phyloP scores from a whole-genome alignment of 2,888 invertebrate species.

The Leistus spinibarbis region DNA sequence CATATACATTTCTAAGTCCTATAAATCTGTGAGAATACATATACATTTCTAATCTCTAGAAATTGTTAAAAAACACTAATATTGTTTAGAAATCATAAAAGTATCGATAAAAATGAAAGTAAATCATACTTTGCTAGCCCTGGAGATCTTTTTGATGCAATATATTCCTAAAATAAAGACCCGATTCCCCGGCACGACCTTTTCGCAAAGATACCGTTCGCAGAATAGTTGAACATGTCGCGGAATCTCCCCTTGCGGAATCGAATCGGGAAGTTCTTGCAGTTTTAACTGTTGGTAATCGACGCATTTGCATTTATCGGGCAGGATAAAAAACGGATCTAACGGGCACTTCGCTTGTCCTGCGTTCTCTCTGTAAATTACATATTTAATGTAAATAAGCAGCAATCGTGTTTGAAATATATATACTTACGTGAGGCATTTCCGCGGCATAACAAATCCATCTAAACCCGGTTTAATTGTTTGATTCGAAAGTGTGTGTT shows the following conservation, averaged over 20 bases:
- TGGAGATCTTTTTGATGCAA: conserved; percentile 88
- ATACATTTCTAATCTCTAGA: too few species aligned
- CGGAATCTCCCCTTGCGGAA: conserved; percentile 98
- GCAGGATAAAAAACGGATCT: conserved; percentile 97
- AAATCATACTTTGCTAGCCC: conserved; percentile 62
- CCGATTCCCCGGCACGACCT: conserved; percentile 94
- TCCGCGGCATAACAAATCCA: conserved; percentile 93
- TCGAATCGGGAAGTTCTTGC: conserved; percentile 93
- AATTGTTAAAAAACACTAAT: too few species aligned
- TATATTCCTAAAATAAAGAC: conserved; percentile 94
- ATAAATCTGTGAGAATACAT: too few species aligned
- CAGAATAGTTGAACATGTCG: conserved; percentile 93
- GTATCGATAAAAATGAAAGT: neutral
- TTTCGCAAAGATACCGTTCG: conserved; percentile 92
- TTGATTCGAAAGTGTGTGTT: conserved; percentile 86
- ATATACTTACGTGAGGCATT: conserved; percentile 83
- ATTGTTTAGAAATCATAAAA: too few species aligned
- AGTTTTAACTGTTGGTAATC: conserved; percentile 98
- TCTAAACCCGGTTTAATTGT: conserved; percentile 94
- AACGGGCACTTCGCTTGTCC: conserved; percentile 92
- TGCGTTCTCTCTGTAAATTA: conserved; percentile 79
- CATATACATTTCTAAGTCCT: too few species aligned
- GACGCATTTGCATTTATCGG: conserved; percentile 96
- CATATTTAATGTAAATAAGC: neutral
- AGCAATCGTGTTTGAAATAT: too few species aligned